Conservation (phyloP, 37 sponge, comb jelly and placozoan species). For the Geodia barretti region DNA sequence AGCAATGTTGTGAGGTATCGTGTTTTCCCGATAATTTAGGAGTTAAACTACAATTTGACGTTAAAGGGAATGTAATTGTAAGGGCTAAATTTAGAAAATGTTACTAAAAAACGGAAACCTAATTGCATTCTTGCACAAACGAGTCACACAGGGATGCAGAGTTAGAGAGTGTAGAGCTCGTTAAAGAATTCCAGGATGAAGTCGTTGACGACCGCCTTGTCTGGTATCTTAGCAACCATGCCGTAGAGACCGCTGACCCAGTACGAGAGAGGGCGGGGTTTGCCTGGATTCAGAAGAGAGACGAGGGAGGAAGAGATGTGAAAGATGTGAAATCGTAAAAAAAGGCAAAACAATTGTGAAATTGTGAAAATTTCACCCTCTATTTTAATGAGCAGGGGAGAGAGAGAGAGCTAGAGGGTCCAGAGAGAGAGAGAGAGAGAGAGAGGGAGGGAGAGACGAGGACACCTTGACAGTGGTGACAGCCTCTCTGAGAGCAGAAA, state of each 20-base stretch:
- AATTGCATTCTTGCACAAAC: too few relatives aligned
- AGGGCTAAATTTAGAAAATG: too few relatives aligned
- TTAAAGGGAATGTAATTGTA: too few relatives aligned
- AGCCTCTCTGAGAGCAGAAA: constrained; percentile 49
- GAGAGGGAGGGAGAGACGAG: not conserved
- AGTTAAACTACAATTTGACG: too few relatives aligned
- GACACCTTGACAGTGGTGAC: constrained; percentile 59
- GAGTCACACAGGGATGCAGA: not conserved
- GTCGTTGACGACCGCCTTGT: constrained; percentile 66
- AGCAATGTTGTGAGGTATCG: too few relatives aligned
- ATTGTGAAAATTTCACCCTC: too few relatives aligned
- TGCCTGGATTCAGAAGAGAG: not conserved
- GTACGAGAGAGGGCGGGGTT: constrained; percentile 53
- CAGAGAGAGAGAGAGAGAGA: too few relatives aligned
- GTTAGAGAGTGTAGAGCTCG: constrained; percentile 43
- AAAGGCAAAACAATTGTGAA: not conserved
- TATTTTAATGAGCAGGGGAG: too few relatives aligned
- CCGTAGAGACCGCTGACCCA: constrained; percentile 81
- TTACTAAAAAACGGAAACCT: too few relatives aligned
- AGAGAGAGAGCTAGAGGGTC: too few relatives aligned
- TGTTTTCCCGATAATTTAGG: too few relatives aligned
- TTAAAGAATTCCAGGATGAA: constrained; percentile 79
- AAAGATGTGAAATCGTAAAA: not conserved
- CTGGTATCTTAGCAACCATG: constrained; percentile 84
- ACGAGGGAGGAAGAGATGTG: not conserved